phyloP scores from a whole-genome alignment of 2,888 invertebrate species.

The Tigriopus californicus region DNA sequence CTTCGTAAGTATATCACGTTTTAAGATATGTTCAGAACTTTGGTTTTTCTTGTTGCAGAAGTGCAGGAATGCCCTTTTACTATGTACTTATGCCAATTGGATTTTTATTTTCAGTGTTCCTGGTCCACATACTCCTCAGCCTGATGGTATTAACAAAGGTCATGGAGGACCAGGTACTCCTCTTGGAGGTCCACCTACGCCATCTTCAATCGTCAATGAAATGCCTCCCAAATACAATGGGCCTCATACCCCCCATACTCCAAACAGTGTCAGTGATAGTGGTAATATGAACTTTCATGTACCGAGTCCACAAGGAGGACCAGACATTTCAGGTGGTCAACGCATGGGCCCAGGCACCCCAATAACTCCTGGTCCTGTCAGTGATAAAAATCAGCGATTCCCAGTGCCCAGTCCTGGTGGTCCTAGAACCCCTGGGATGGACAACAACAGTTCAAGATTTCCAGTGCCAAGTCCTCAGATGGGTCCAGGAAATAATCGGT shows the following conservation, averaged over 20 bases:
- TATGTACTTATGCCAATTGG: not conserved
- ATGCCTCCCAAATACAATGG: constrained; percentile 18
- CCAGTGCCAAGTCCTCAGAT: constrained; percentile 18
- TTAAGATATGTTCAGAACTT: not conserved
- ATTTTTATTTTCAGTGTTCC: not conserved
- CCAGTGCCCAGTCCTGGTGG: constrained; percentile 18
- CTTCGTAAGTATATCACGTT: constrained; percentile 40
- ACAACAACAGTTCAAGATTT: constrained; percentile 14
- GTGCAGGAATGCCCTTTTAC: not conserved
- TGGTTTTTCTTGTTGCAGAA: not conserved
- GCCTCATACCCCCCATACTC: constrained; percentile 27
- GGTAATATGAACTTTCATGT: constrained; percentile 31
- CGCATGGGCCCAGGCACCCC: constrained; percentile 17
- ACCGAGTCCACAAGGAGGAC: constrained; percentile 26
- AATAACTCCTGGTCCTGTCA: not conserved
- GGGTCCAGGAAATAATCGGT: constrained; percentile 18
- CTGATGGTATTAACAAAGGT: constrained; percentile 3
- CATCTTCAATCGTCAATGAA: not conserved
- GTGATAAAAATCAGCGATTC: constrained; percentile 7
- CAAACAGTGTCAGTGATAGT: constrained; percentile 20
- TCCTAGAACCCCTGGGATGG: constrained; percentile 15
- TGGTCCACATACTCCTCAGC: constrained; percentile 8
- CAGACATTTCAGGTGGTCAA: not conserved
- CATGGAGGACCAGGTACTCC: not conserved
- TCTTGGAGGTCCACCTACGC: constrained; percentile 10